Conservation (phyloP, 2,113 vertebrate species). For the Cyprinus carpio region DNA sequence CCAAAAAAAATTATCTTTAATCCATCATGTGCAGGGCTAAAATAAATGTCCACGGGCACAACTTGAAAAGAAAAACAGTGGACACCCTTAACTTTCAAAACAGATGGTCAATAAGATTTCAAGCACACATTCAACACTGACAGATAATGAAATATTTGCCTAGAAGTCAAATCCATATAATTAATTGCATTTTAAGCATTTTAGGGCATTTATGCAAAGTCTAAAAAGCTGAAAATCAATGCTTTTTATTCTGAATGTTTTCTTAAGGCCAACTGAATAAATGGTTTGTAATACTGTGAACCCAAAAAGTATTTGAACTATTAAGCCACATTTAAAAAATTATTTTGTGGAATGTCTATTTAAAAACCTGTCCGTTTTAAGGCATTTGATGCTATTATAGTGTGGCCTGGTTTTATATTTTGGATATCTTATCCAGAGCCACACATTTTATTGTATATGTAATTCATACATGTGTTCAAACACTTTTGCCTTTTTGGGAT, state of each 20-base stretch:
- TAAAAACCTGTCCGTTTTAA: background rate
- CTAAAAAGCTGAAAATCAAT: background rate
- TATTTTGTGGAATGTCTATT: background rate
- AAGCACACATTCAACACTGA: background rate
- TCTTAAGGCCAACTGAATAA: background rate
- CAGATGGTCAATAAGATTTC: conserved; percentile 18
- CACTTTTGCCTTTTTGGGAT: background rate
- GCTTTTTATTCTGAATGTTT: background rate
- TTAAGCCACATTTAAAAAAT: background rate
- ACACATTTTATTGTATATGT: too few species aligned
- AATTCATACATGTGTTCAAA: background rate
- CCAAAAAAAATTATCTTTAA: conserved; percentile 10
- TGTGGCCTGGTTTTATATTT: background rate
- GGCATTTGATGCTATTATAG: background rate
- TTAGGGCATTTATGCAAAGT: background rate
- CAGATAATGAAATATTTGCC: background rate
- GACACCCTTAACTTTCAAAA: conserved; percentile 10
- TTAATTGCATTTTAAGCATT: background rate
- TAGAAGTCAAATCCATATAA: background rate
- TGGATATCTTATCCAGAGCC: background rate
- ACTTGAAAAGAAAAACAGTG: conserved; percentile 27
- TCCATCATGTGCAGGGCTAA: conserved; percentile 29
- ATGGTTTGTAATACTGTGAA: background rate
- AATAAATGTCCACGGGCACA: conserved; percentile 3
- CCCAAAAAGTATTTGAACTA: background rate